phyloP scores from a whole-genome alignment of 2,113 vertebrate genomes.

The Lamprologus tigripictilis region DNA sequence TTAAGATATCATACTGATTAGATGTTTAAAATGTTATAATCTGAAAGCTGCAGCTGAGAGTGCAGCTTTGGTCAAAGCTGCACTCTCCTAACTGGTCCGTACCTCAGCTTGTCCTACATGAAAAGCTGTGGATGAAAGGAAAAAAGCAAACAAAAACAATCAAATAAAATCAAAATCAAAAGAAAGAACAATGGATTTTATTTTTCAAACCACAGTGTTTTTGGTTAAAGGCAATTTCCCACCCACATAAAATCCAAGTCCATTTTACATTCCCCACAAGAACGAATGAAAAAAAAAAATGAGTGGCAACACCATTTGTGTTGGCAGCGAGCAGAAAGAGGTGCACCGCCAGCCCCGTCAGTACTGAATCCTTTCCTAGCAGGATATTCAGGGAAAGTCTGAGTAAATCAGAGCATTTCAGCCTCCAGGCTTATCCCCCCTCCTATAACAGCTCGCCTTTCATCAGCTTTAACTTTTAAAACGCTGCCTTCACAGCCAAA shows the following conservation, averaged over 20 bases:
- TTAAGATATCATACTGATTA: not conserved
- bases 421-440: not conserved
- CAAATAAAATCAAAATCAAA: not conserved
- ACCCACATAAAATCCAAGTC: not conserved
- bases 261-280: not conserved
- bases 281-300: not conserved
- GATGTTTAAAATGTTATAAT: not conserved
- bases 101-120: not conserved
- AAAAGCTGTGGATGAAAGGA: not conserved
- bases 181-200: not conserved
- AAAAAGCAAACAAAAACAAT: not conserved
- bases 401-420: slow-evolving; percentile 25
- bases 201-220: not conserved
- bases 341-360: not conserved
- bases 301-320: slow-evolving; percentile 63
- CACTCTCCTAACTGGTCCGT: not conserved
- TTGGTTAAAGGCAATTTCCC: not conserved
- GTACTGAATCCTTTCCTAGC: slow-evolving; percentile 9
- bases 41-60: not conserved
- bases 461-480: slow-evolving; percentile 28
- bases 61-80: too few species aligned
- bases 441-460: slow-evolving; percentile 16
- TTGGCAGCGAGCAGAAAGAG: slow-evolving; percentile 42
- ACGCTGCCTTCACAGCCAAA: slow-evolving; percentile 35
- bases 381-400: slow-evolving; percentile 34